These are phyloP conservation scores for Gymnothorax reevesii DNA, from an alignment of 2,797 vertebrate genomes.

Conservation along the genomic window DNA sequence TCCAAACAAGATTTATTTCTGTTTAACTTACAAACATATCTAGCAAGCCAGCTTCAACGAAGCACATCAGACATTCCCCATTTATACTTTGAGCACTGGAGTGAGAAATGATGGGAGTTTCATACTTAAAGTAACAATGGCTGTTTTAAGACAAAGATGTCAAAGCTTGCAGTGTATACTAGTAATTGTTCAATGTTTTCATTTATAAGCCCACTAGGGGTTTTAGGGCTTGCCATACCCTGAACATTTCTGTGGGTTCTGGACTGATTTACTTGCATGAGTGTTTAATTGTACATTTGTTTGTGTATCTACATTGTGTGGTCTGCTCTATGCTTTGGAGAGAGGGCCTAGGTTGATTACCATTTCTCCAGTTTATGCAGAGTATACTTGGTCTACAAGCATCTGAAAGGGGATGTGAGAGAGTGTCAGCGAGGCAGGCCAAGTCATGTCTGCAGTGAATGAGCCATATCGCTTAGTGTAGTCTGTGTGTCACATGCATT, in stretches of 20 bases:
- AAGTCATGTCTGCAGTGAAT: not conserved
- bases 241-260: not conserved
- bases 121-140: slow-evolving; percentile 36
- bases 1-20: slow-evolving; percentile 59
- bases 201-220: not conserved
- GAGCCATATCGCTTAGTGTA: slow-evolving; percentile 15
- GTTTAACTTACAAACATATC: slow-evolving; percentile 39
- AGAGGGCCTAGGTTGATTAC: not conserved
- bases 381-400: slow-evolving; percentile 21
- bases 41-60: slow-evolving; percentile 27
- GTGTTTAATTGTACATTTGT: not conserved
- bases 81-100: slow-evolving; percentile 32
- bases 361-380: slow-evolving; percentile 24
- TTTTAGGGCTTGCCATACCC: not conserved
- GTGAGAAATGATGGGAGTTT: slow-evolving; percentile 34
- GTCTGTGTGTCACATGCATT: slow-evolving; percentile 20
- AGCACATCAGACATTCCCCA: slow-evolving; percentile 34
- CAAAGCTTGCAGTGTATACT: slow-evolving; percentile 23
- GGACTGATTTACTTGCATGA: not conserved
- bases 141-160: slow-evolving; percentile 36
- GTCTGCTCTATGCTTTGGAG: not conserved
- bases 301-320: not conserved
- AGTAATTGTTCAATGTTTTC: not conserved
- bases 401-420: not conserved
- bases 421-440: not conserved